Evolutionary conservation across 2,888 invertebrate genomes (phyloP), one percentile per base, ranked within the genome.

Genomic region (Deroplatys truncata): DNA sequence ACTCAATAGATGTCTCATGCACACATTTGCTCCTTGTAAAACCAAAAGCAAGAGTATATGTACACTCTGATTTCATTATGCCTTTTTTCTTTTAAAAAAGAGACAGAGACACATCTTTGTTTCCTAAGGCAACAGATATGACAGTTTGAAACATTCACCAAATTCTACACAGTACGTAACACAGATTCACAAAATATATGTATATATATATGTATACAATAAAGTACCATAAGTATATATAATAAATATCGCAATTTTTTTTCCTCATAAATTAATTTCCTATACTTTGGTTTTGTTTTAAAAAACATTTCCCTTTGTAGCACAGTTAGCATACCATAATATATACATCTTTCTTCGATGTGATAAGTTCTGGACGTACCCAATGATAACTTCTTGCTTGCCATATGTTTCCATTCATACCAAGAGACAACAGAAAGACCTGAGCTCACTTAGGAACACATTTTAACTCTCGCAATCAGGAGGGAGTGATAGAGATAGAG

Each of bases 121-220:
- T 35, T 87, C 35, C 35, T 87, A 87, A 87, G 87, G 87, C 87
- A 87, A 87, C 83, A 87, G 35, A 87, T 83, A 87, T 83, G 10
- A 87, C 87, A 87, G 28, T 87, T 35, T 35, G 15, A 82, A 72
- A 87, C 87, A 87, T 35, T n/a, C 82, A 87, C 83, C 82, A 83
- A 16, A 15, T 13, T 43, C 87, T 87, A 83, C 15, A 87, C 82
- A 87, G 13, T 25, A 49, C n/a, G 25, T 28, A 82, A 87, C 43
- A 87, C 83, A 87, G 87, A 87, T 35, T 83, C 83, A 87, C 87
- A 87, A 87, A 87, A 87, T 83, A 87, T 87, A 86, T 86, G 56
- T 72, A 86, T 86, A 28, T 82, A 86, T 85, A 85, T 85, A n/a
- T 85, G 85, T 83, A 87, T 83, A 87, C 35, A 83, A 83, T 86